Evolutionary conservation across 2,113 vertebrate species (phyloP).

Genomic region (Marmota flaviventris): DNA sequence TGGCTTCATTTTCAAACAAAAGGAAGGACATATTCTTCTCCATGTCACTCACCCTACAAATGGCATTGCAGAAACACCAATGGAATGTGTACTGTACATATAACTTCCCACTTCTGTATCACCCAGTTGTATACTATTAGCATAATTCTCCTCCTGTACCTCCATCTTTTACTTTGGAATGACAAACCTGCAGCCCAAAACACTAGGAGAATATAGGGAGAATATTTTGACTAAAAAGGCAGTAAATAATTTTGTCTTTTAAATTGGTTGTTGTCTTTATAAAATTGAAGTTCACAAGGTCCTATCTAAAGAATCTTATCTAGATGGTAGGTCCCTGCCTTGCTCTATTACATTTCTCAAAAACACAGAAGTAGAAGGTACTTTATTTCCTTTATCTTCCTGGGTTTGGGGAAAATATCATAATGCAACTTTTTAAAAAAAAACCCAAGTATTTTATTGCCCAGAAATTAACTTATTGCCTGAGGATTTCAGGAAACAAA

Average conservation of each 20-base stretch:
- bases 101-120: neutral
- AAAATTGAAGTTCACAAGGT: neutral
- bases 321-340: neutral
- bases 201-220: neutral
- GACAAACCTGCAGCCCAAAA: neutral
- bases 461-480: constrained; percentile 55
- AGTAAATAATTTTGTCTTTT: neutral
- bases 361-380: neutral
- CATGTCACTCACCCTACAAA: neutral
- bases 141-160: neutral
- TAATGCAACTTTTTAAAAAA: neutral
- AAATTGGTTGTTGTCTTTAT: constrained; percentile 35
- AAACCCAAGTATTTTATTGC: neutral
- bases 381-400: constrained; percentile 61
- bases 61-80: neutral
- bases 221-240: neutral
- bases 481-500: constrained; percentile 53
- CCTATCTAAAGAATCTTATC: constrained; percentile 15
- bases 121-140: neutral
- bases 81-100: neutral
- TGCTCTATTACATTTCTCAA: neutral
- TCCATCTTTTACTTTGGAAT: constrained; percentile 39
- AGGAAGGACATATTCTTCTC: neutral
- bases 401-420: constrained; percentile 23
- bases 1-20: constrained; percentile 12